These are phyloP conservation scores for Mixornis gularis DNA, from an alignment of 2,113 vertebrate genomes.

Conservation along the genomic window DNA sequence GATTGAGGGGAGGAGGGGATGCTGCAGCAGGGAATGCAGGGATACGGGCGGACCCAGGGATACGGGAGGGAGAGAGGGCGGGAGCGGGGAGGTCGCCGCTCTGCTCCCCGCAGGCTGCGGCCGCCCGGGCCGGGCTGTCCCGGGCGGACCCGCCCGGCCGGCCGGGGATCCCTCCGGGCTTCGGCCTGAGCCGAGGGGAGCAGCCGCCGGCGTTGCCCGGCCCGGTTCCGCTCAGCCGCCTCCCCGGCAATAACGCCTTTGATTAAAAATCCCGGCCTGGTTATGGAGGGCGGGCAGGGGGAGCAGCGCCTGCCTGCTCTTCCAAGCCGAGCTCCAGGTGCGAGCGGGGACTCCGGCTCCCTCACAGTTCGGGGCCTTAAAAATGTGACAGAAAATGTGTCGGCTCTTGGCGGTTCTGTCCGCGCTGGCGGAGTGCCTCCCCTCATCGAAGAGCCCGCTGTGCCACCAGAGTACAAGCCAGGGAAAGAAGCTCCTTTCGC, in stretches of 20 bases:
- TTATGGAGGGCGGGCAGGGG: not conserved
- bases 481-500: fast-evolving
- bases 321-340: not conserved
- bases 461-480: fast-evolving
- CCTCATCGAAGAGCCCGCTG: fast-evolving
- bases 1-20: constrained; percentile 12
- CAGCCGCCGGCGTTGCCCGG: no score
- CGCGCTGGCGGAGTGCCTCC: fast-evolving
- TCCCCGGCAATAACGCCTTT: not conserved
- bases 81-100: not conserved
- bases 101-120: not conserved
- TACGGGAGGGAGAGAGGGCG: not conserved
- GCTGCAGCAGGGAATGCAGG: constrained; percentile 53
- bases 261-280: not conserved
- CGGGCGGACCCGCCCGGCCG: not conserved
- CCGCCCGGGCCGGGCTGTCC: not conserved
- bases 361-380: fast-evolving
- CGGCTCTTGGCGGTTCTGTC: fast-evolving
- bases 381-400: not conserved
- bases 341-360: not conserved
- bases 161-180: not conserved
- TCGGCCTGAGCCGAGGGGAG: no score
- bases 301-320: not conserved
- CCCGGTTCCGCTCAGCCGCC: not conserved
- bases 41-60: constrained; percentile 54